Base-by-base conservation (phyloP, 2,113 vertebrate genomes). In the Podarcis cretensis region DNA sequence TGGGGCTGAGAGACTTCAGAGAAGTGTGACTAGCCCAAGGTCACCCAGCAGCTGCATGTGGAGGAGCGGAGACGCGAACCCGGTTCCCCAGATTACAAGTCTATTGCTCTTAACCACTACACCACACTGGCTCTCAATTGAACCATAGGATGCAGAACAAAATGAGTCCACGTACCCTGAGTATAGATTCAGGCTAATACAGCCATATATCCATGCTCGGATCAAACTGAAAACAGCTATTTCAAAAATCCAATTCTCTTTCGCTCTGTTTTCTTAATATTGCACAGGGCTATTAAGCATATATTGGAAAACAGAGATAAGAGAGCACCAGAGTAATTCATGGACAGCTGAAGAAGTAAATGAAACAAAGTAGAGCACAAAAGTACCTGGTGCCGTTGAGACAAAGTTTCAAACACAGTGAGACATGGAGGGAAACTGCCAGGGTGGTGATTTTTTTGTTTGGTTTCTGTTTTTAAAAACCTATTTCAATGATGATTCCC, bases 401-500 rank as follows among this genome's bases (percentile, higher is more conserved):
- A 90, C 87, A 94, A 93, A 65, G 96, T 95, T 94, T 90, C 90
- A 92, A 92, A 88, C 91, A 87, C 79, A 95, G 87, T 86, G 81
- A 91, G 94, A 93, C 95, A 93, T 88, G 87, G 90, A 92, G 95
- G 96, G 95, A 96, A 97, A 96, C 97, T 97, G 98, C 97, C 96
- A 97, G 48, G 48, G 48, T 54, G 48, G 48, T 12, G 10, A 10
- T 10, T 54, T 54, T 12, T 54, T 54, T 54, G 2, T 54, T 54
- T 10, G 9, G 95, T 96, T 98, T 96, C 98, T 97, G 3, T 81
- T 81, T 23, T 81, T 80, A 2, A 30, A 27, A 97, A 97, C 92
- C 95, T 96, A 93, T 95, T 97, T 96, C 96, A 97, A 96, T 96
- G 93, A 96, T 95, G 94, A 96, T 96, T 98, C 98, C 96, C 98